phyloP scores from a whole-genome alignment of 2,113 vertebrate genomes.

The Actenoides hombroni region DNA sequence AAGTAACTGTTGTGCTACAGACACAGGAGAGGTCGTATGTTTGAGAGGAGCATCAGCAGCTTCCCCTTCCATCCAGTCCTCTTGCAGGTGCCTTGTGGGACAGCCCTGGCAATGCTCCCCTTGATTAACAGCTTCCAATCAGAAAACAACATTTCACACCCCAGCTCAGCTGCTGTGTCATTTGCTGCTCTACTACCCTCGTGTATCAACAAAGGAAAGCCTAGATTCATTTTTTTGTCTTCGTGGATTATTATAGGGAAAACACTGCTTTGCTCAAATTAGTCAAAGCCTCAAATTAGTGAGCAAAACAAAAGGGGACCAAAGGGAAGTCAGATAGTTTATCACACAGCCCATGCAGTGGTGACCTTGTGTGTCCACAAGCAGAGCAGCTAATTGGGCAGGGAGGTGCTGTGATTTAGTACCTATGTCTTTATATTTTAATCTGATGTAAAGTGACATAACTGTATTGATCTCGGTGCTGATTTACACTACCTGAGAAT shows the following conservation, averaged over 20 bases:
- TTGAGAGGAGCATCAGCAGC: not conserved
- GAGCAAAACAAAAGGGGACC: not conserved
- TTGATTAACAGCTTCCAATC: not conserved
- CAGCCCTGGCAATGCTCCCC: not conserved
- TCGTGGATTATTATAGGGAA: not conserved
- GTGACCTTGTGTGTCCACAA: not conserved
- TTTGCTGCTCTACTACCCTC: not conserved
- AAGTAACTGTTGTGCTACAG: not conserved
- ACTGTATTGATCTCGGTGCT: not conserved
- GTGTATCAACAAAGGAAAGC: not conserved
- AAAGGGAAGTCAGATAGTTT: not conserved
- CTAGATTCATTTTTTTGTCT: not conserved
- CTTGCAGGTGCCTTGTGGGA: not conserved
- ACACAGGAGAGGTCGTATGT: not conserved
- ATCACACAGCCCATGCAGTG: not conserved
- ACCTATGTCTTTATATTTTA: not conserved
- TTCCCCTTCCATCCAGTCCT: not conserved
- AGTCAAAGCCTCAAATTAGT: not conserved
- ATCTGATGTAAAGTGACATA: not conserved
- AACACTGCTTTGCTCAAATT: not conserved
- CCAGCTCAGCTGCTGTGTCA: not conserved
- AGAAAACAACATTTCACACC: not conserved
- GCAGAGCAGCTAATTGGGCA: not conserved
- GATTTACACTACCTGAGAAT: slow-evolving; percentile 17
- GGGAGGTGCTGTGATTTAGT: not conserved